Conservation (phyloP, 1,140 invertebrate species). For the Drosophila insularis region DNA sequence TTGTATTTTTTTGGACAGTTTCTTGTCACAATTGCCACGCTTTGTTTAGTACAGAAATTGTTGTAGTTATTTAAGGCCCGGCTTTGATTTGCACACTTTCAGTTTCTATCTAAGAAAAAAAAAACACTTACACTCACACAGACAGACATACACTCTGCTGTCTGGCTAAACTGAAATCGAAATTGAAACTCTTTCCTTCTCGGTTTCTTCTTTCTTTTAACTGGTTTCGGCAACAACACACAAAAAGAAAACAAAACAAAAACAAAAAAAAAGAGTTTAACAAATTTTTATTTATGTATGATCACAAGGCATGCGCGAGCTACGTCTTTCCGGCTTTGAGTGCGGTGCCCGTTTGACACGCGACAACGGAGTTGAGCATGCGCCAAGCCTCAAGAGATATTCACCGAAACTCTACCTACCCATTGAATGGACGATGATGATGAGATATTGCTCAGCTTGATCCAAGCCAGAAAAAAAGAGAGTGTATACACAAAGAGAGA, state of each 20-base stretch:
- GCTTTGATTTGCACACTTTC: constrained; percentile 72
- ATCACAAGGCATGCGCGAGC: constrained; percentile 42
- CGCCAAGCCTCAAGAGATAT: constrained; percentile 24
- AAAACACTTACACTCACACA: neutral
- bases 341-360: constrained; percentile 73
- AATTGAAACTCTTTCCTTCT: constrained; percentile 32
- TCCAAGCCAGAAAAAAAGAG: neutral
- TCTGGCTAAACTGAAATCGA: constrained; percentile 44
- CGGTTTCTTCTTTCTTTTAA: constrained; percentile 16
- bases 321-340: constrained; percentile 70
- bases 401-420: no score
- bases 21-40: constrained; percentile 58
- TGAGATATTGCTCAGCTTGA: neutral
- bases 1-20: constrained; percentile 11
- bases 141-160: neutral
- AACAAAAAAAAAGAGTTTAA: neutral
- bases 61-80: constrained; percentile 26
- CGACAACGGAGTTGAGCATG: constrained; percentile 54
- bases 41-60: constrained; percentile 50
- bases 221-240: constrained; percentile 21
- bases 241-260: constrained; percentile 14
- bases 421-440: no score
- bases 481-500: neutral
- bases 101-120: constrained; percentile 20
- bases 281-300: neutral